Percentiles rank a stretch among this genome's conserved stretches.
Conservation (phyloP, 2,888 invertebrate species). For the Pandemis corylana region DNA sequence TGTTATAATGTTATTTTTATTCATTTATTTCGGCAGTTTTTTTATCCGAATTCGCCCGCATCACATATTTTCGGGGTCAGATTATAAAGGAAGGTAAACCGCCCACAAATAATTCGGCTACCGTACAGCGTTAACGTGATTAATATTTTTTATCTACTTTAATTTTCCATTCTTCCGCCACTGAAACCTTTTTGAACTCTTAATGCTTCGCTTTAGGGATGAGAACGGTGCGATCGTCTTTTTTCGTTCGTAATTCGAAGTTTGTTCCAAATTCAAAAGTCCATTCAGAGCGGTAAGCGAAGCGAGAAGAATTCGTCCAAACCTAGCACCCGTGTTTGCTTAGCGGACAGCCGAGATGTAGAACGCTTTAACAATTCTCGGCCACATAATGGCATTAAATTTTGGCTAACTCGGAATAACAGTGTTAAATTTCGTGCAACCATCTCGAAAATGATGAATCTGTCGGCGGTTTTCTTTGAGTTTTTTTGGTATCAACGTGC, state of each 20-base stretch:
- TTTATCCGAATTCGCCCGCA: conserved; percentile 31
- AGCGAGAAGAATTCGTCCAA: conserved; percentile 76
- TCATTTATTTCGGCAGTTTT: conserved; percentile 16
- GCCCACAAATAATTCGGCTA: conserved; percentile 73
- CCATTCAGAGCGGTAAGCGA: conserved; percentile 72
- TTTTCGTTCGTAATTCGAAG: conserved; percentile 35
- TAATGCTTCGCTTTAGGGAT: conserved; percentile 48
- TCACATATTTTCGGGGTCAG: conserved; percentile 44
- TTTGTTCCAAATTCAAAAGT: conserved; percentile 59
- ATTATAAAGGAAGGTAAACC: conserved; percentile 61
- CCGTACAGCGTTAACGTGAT: conserved; percentile 76
- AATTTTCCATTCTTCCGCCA: conserved; percentile 38
- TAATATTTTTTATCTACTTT: conserved; percentile 62
- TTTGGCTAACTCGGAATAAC: conserved; percentile 71
- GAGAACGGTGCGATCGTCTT: conserved; percentile 44
- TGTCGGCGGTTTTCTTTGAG: conserved; percentile 68
- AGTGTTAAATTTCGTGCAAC: conserved; percentile 81
- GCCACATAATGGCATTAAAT: conserved; percentile 75
- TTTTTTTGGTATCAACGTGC: conserved; percentile 45
- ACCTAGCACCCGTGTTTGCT: conserved; percentile 73
- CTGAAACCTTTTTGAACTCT: conserved; percentile 13
- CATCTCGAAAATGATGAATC: conserved; percentile 76
- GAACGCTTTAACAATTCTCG: conserved; percentile 61
- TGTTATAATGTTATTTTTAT: neutral
- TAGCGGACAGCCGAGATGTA: conserved; percentile 71